phyloP scores from a whole-genome alignment of 2,888 invertebrate species.

The Electrophaes corylata region DNA sequence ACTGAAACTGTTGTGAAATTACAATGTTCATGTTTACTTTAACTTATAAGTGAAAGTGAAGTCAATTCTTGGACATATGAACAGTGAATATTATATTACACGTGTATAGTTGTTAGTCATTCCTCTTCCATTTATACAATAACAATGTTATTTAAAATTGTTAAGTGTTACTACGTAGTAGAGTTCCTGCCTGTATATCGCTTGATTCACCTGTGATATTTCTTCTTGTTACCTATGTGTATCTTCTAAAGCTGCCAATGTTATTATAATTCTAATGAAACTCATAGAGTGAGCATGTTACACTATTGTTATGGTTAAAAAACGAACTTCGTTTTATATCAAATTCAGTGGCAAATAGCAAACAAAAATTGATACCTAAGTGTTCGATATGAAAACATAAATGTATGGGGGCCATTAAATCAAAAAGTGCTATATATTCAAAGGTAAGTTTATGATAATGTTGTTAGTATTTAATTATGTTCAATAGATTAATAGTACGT shows the following conservation, averaged over 20 bases:
- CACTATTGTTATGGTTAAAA: slow-evolving; percentile 41
- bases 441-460: slow-evolving; percentile 59
- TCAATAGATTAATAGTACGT: neutral
- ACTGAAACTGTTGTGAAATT: slow-evolving; percentile 60
- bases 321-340: neutral
- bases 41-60: slow-evolving; percentile 62
- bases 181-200: slow-evolving; percentile 81
- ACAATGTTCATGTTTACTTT: slow-evolving; percentile 68
- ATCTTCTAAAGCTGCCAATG: slow-evolving; percentile 64
- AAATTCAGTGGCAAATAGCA: neutral
- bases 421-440: slow-evolving; percentile 65
- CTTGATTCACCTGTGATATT: slow-evolving; percentile 81
- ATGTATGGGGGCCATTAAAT: slow-evolving; percentile 80
- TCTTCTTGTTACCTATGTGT: slow-evolving; percentile 59
- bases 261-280: slow-evolving; percentile 53
- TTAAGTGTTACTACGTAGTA: slow-evolving; percentile 62
- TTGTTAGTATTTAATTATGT: neutral
- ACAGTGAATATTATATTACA: slow-evolving; percentile 64
- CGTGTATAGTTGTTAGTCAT: slow-evolving; percentile 39
- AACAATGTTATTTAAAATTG: slow-evolving; percentile 51
- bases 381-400: slow-evolving; percentile 46
- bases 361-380: neutral
- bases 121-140: slow-evolving; percentile 54
- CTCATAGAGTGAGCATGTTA: slow-evolving; percentile 66
- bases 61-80: slow-evolving; percentile 74